phyloP scores from a whole-genome alignment of 2,113 vertebrate genomes.

The Archilochus colubris region DNA sequence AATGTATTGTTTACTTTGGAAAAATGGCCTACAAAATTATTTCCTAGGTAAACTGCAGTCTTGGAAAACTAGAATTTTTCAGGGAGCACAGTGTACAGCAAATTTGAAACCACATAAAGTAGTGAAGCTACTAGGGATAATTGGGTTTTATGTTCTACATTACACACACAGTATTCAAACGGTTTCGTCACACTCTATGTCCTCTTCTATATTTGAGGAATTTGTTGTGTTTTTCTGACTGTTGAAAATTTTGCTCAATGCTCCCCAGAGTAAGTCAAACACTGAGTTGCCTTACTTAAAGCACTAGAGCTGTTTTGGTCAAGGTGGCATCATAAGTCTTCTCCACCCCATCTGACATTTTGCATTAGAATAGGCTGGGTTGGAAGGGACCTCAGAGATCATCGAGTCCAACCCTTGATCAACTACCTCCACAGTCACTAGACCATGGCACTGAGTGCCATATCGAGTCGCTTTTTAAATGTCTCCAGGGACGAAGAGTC shows the following conservation, averaged over 20 bases:
- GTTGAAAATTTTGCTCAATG: not conserved
- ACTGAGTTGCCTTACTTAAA: not conserved
- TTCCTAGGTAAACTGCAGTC: not conserved
- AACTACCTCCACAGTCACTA: no score
- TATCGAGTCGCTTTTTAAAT: no score
- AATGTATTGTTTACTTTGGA: not conserved
- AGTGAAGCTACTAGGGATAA: not conserved
- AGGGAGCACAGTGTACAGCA: not conserved
- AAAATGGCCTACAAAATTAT: not conserved
- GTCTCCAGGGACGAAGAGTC: no score
- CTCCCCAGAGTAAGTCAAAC: not conserved
- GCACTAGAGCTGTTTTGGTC: not conserved
- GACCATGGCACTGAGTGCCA: no score
- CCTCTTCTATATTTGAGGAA: not conserved
- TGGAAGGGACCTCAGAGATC: no score
- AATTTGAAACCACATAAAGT: not conserved
- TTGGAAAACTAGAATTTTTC: not conserved
- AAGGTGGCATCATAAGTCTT: not conserved
- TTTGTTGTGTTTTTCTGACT: not conserved
- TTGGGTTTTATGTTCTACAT: not conserved
- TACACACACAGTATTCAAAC: not conserved
- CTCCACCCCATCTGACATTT: not conserved
- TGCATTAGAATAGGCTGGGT: not conserved
- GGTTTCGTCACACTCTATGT: not conserved
- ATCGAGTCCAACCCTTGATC: no score